phyloP scores from a whole-genome alignment of 1,140 invertebrate genomes.

The Atta colombica region DNA sequence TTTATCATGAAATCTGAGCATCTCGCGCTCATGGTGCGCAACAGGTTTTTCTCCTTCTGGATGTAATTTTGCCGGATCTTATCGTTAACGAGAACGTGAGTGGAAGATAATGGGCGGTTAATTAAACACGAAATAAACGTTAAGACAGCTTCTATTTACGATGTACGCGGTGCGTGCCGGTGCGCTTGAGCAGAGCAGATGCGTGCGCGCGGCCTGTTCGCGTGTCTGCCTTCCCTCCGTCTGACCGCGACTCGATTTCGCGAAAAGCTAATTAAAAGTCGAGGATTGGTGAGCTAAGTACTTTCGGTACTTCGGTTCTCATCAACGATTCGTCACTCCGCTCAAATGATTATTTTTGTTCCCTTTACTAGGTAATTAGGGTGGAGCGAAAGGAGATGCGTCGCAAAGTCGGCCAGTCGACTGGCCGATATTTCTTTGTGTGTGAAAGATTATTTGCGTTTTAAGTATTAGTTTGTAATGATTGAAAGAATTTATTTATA shows the following conservation, averaged over 20 bases:
- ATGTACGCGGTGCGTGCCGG: slow-evolving; percentile 41
- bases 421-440: neutral
- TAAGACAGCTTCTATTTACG: slow-evolving; percentile 64
- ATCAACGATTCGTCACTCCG: slow-evolving; percentile 81
- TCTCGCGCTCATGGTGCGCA: neutral
- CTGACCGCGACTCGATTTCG: slow-evolving; percentile 55
- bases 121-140: slow-evolving; percentile 81
- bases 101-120: slow-evolving; percentile 75
- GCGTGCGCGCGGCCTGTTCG: slow-evolving; percentile 44
- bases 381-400: slow-evolving; percentile 15
- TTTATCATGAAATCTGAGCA: neutral
- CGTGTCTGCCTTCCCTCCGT: slow-evolving; percentile 51
- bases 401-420: slow-evolving; percentile 37
- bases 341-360: slow-evolving; percentile 45
- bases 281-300: slow-evolving; percentile 52
- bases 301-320: slow-evolving; percentile 69
- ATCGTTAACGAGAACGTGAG: slow-evolving; percentile 61
- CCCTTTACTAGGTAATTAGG: slow-evolving; percentile 54
- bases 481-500: neutral
- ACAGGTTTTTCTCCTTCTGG: slow-evolving; percentile 8
- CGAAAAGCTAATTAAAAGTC: slow-evolving; percentile 73
- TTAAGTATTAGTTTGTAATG: neutral
- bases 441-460: neutral
- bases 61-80: slow-evolving; percentile 53
- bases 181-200: slow-evolving; percentile 41